Base-by-base conservation (phyloP, 1,140 invertebrate species). In the Agraylea sexmaculata region DNA sequence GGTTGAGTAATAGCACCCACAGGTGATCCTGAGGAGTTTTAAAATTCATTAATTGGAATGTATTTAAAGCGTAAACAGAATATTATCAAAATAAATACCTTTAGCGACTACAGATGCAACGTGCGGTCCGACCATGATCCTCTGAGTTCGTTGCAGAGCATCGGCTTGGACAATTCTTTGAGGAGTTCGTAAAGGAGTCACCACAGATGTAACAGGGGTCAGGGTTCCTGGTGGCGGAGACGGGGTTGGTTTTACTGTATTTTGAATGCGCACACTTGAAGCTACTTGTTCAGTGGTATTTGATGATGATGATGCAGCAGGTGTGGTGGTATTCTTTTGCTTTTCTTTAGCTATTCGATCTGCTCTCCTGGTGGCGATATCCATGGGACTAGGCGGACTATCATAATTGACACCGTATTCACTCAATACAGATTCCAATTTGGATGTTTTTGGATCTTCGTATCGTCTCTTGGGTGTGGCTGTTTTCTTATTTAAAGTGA, bases 381-480 rank as follows among this genome's bases (percentile, higher is more conserved):
- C 81, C 49, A 82, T 75, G 0, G 90, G 90, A 40, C 75, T 73
- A 13, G 89, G 62, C 1, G 90, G 90, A 45, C 70, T 73, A 48
- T 96, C 91, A 52, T 91, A 87, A 52, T 78, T 77, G 32, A 97
- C 84, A 4, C 82, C 82, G 56, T 75, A 80, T 32, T 94, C 88
- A 19, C 75, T 70, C 43, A 94, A 59, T 23, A 91, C 74, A 17
- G 78, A 76, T 3, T 83, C 75, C 55, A 92, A 87, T 53, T 91
- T 92, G 4, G 80, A 77, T 67, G 87, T 90, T 54, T 83, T 87
- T 8, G 77, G 74, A 55, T 79, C 80, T 37, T 78, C 75, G 27
- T 82, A 66, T 16, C 79, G 66, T 4, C 76, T 70, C 51, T 85
- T 81, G 27, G 81, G 71, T 4, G 85, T 77, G 20, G 81, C 78